Conservation (phyloP, 2,797 vertebrate species). For the Prionace glauca region DNA sequence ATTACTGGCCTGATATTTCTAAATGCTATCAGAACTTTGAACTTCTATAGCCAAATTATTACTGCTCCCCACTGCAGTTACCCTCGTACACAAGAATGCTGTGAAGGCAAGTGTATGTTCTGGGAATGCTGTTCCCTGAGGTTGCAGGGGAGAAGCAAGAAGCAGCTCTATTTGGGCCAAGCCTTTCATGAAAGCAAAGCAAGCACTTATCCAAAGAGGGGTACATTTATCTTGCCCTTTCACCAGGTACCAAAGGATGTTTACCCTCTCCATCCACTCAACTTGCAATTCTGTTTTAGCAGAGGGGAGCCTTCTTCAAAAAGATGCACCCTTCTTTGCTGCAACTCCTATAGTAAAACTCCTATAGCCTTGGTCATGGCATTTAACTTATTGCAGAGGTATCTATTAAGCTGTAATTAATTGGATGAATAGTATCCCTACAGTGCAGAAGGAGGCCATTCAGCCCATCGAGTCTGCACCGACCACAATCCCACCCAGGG, state of each 20-base stretch:
- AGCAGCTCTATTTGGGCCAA: background rate
- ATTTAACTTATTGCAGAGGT: background rate
- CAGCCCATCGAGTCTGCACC: no score
- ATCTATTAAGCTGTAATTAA: background rate
- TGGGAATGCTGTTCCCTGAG: background rate
- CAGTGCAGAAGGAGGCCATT: no score
- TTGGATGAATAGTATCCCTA: background rate
- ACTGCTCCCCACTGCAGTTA: background rate
- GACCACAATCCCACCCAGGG: no score
- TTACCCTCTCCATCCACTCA: background rate
- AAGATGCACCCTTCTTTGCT: background rate
- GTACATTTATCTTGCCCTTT: background rate
- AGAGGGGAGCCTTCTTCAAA: background rate
- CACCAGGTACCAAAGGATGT: background rate
- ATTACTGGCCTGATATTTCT: background rate
- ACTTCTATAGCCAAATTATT: background rate
- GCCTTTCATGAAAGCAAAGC: background rate
- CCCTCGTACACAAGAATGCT: background rate
- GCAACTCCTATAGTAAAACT: background rate
- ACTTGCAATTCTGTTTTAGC: background rate
- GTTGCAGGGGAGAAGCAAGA: background rate
- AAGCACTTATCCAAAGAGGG: background rate
- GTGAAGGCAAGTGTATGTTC: background rate
- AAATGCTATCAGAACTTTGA: background rate
- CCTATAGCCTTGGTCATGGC: background rate